Percentiles rank a stretch among this genome's conserved stretches.
Conservation (phyloP, 2,113 vertebrate species). For the Telmatochromis brichardi region DNA sequence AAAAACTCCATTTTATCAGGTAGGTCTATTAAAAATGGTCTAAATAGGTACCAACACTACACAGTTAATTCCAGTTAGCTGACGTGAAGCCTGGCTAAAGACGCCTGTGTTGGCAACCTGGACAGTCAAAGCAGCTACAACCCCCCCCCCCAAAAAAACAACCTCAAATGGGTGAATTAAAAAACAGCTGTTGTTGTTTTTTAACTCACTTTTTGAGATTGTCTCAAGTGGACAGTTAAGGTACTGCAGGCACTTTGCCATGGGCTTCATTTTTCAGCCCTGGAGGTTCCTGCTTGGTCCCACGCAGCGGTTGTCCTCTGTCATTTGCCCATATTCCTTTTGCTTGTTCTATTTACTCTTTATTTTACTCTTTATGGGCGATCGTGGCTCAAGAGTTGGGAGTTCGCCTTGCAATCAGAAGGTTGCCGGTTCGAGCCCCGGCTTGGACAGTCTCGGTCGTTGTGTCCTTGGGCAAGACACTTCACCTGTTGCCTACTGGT, state of each 20-base stretch:
- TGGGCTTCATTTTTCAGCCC: not conserved
- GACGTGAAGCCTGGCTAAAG: rapidly evolving
- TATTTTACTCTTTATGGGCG: not conserved
- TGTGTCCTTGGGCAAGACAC: not conserved
- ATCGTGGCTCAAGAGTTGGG: not conserved
- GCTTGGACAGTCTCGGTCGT: not conserved
- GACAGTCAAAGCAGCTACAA: not conserved
- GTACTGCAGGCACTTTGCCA: not conserved
- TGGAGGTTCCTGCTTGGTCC: not conserved
- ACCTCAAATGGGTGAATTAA: rapidly evolving
- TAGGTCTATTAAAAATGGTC: not conserved
- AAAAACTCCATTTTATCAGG: not conserved
- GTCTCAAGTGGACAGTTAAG: not conserved
- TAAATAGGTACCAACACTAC: rapidly evolving
- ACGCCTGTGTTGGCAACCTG: rapidly evolving
- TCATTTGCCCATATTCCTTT: not conserved
- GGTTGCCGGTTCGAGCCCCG: rapidly evolving
- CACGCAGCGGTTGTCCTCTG: not conserved
- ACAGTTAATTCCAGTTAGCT: not conserved
- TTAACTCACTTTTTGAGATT: not conserved
- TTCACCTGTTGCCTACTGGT: not conserved
- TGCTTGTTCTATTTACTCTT: not conserved
- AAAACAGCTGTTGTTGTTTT: not conserved
- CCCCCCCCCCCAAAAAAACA: not conserved
- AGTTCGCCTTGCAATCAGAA: rapidly evolving